Evolutionary conservation across 2,888 invertebrate genomes (phyloP), one percentile per base, ranked within the genome.

Genomic region (Standfussiana lucernea): DNA sequence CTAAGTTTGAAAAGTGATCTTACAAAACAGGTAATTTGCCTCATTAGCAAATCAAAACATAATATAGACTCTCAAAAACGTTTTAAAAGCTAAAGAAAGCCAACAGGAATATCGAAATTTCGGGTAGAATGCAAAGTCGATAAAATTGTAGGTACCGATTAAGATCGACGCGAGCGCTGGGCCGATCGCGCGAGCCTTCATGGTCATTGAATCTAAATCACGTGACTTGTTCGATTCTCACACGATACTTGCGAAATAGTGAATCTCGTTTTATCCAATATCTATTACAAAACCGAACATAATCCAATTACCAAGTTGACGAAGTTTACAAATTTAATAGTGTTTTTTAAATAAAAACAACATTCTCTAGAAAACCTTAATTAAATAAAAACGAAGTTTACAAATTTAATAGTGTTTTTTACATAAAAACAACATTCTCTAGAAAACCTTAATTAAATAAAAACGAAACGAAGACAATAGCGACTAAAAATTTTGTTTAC

Each of bases 171-270:
- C 35, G 50, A 28, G 65, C 56, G 15, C 21, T 56, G 11, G 6
- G 24, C 2, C 32, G 21, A 45, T 28, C 37, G 42, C 42, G 66
- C 42, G 66, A 56, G 35, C 32, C 56, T 32, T 77, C 83, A 71
- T 83, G 86, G 86, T 73, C 83, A 77, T 68, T 71, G 67, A 83
- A 68, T 78, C 28, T 47, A 45, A 28, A 83, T 35, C 79, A 79
- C 67, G 78, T 83, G 79, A n/a, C n/a, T 24, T 21, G 79, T 18
- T 32, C 8, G 18, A n/a, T 35, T 47, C n/a, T 56, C 42, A 66
- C 56, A 32, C 37, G 18, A 56, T 62, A 37, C 47, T 64, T 64
- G 11, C 35, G 21, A 82, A 77, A 42, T 21, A 35, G 47, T 64
- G 37, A 67, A 50, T 40, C n/a, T 45, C 40, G 18, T 62, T 79